Evolutionary conservation across 2,888 invertebrate genomes (phyloP).

Genomic region (Fabriciana adippe): DNA sequence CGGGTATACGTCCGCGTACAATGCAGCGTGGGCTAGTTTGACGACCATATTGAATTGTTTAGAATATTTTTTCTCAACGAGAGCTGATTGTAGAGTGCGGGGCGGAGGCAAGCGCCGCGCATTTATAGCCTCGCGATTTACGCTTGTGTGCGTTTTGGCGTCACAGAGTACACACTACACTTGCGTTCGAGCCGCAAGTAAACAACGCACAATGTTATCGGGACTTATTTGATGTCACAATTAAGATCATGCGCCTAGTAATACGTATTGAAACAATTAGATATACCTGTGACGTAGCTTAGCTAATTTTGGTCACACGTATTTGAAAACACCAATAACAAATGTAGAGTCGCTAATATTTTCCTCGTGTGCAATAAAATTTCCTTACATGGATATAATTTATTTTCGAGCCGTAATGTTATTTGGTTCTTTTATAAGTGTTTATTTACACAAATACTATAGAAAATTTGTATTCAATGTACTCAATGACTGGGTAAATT

Average conservation of each 20-base stretch:
- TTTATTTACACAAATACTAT: too few relatives aligned
- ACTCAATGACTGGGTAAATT: too few relatives aligned
- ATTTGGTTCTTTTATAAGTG: background rate
- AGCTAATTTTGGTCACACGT: constrained; percentile 1
- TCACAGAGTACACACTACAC: constrained; percentile 38
- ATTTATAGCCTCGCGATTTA: constrained; percentile 44
- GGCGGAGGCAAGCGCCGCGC: constrained; percentile 39
- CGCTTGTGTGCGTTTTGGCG: constrained; percentile 40
- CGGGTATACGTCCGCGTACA: constrained; percentile 50
- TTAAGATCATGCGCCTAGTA: constrained; percentile 37
- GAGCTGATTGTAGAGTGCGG: constrained; percentile 45
- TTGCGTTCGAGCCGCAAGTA: constrained; percentile 41
- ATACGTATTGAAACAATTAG: constrained; percentile 29
- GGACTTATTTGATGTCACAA: constrained; percentile 45
- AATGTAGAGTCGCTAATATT: constrained; percentile 3
- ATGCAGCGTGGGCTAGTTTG: constrained; percentile 47
- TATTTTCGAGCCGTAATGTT: background rate
- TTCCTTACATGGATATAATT: background rate
- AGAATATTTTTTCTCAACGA: constrained; percentile 41
- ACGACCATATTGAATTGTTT: constrained; percentile 46
- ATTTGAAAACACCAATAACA: background rate
- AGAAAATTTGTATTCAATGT: too few relatives aligned
- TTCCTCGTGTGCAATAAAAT: constrained; percentile 2
- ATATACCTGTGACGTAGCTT: constrained; percentile 16
- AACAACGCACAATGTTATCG: constrained; percentile 45